Evolutionary conservation across 2,113 vertebrate species (phyloP), one percentile per base, ranked within the genome.

Genomic region (Ibidorhyncha struthersii): DNA sequence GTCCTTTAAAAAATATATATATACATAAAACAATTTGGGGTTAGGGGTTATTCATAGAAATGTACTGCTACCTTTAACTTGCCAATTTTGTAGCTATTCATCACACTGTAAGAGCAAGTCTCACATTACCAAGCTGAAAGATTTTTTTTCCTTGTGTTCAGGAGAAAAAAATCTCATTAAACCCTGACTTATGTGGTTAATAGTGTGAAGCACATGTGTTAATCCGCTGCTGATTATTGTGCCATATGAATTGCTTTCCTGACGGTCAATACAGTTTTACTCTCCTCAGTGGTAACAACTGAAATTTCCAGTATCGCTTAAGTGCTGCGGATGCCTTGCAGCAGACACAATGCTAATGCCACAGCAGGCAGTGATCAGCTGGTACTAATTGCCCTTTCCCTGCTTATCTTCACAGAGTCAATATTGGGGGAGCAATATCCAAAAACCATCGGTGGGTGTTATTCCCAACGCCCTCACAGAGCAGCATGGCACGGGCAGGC

Each of bases 201-300:
- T 9, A 7, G 53, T 2, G 14, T n/a, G 79, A 40, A 36, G 53
- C 29, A 8, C 3, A 49, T 23, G 1, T 5, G 45, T 59, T 49
- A 7, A 65, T 21, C 43, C 65, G 55, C 21, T 38, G 62, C 47
- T 19, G 26, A 2, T 56, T 27, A 4, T 8, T 18, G 27, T 18
- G 36, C 41, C 43, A 1, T 6, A 3, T 6, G n/a, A 65, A 20
- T 58, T 58, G 9, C 47, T 66, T 55, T 66, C 58, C 41, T 30
- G 36, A 16, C 6, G 1, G 17, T 8, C 34, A 34, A 0, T 34
- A 6, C 9, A 10, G 16, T 38, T 82, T 29, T 38, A 12, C 32
- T 78, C n/a, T 65, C 16, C n/a, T 26, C 3, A 1, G 19, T 2
- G 56, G 3, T 16, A 55, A 27, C 29, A 66, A 23, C 65, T 23